Percentiles rank a stretch among this genome's conserved stretches.
phyloP scores from a whole-genome alignment of 1,140 invertebrate genomes.

The Brevipalpus yothersi region DNA sequence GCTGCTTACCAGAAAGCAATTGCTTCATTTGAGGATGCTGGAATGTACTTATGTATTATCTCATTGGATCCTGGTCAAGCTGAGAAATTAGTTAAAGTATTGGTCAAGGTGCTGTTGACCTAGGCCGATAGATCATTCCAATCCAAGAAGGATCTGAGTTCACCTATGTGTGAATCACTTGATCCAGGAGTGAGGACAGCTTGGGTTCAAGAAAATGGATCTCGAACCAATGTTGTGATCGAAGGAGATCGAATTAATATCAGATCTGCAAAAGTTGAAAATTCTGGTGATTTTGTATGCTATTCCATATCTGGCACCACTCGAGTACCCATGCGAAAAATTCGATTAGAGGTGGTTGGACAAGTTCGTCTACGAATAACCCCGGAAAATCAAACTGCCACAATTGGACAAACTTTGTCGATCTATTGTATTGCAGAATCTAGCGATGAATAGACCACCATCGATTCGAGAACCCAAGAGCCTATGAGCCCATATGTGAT shows the following conservation, averaged over 20 bases:
- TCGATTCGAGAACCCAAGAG: not conserved
- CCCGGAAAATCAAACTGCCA: not conserved
- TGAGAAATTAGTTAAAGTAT: not conserved
- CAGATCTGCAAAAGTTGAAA: no score
- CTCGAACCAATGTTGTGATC: no score
- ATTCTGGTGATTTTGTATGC: no score
- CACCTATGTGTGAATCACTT: no score
- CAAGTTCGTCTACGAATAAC: not conserved
- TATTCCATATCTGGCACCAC: not conserved
- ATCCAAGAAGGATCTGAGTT: no score
- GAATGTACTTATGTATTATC: not conserved
- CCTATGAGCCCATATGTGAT: not conserved
- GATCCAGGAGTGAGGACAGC: no score
- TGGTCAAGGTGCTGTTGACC: not conserved
- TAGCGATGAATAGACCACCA: not conserved
- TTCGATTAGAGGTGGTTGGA: no score
- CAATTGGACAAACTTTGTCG: not conserved
- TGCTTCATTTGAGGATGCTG: not conserved
- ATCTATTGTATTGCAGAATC: not conserved
- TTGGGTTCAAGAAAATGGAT: no score
- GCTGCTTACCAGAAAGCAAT: not conserved
- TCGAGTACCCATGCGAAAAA: constrained; percentile 5
- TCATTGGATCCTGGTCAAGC: not conserved
- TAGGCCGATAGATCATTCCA: no score
- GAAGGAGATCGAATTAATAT: no score